Evolutionary conservation across 2,888 invertebrate species (phyloP).

Genomic region (Pristionchus japonicus): DNA sequence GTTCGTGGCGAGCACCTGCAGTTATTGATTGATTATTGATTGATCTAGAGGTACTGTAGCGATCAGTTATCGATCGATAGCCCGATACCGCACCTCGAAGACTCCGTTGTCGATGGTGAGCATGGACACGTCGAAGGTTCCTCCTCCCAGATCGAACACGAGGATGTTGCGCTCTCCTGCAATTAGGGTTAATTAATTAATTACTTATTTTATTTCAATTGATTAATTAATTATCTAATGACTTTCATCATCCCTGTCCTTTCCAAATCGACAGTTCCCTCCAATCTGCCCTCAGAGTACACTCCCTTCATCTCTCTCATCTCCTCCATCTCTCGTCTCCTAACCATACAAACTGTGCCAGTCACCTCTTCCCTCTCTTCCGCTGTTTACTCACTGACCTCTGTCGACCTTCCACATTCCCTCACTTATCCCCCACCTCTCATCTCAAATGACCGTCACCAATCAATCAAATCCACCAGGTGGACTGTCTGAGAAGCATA

Average conservation of each 20-base stretch:
- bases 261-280: background rate
- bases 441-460: background rate
- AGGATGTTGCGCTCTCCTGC: slow-evolving; percentile 91
- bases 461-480: slow-evolving; percentile 14
- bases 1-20: slow-evolving; percentile 58
- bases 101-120: slow-evolving; percentile 98
- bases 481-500: background rate
- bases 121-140: slow-evolving; percentile 98
- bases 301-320: background rate
- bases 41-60: background rate
- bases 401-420: slow-evolving; percentile 43
- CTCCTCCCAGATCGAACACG: slow-evolving; percentile 98
- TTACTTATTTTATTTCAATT: background rate
- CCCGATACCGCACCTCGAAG: slow-evolving; percentile 83
- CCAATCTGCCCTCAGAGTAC: slow-evolving; percentile 26
- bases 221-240: background rate
- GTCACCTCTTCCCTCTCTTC: slow-evolving; percentile 34
- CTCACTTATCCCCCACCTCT: background rate
- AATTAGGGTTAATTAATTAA: slow-evolving; percentile 42
- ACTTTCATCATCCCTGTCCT: background rate
- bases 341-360: slow-evolving; percentile 44
- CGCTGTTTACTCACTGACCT: slow-evolving; percentile 38
- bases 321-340: background rate
- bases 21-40: background rate
- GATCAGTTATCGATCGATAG: background rate